Evolutionary conservation across 1,140 invertebrate genomes (phyloP), one percentile per base, ranked within the genome.

Genomic region (Magallana gigas): DNA sequence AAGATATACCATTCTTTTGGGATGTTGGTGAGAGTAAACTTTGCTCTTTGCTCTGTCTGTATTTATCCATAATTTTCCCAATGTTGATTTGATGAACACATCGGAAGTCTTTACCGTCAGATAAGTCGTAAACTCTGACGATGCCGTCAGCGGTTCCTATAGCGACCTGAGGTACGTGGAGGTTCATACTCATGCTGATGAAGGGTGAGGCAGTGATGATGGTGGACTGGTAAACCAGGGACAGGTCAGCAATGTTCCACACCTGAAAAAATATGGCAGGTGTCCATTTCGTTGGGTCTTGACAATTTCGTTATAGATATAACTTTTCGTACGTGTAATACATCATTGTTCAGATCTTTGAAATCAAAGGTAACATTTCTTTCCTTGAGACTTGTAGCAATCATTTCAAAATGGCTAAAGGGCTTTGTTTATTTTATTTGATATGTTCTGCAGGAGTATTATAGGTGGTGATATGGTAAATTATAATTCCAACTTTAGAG

Each of bases 51-150:
- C 81, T 89, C 18, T 88, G 85, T 59, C 89, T 90, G 11, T 88
- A 83, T 84, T 90, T 91, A 56, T 68, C 84, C 29, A 92, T 81
- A 6, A 92, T 84, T 89, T 93, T 93, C 57, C 80, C 90, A 9
- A 92, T 90, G 91, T 94, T 93, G 57, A 94, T 36, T 29, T 93
- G 92, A 88, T 92, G 88, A n/a, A 94, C 85, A 87, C 90, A 91
- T 23, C 93, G 87, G 83, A 94, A 94, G n/a, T 91, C 91, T 88
- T 93, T 92, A 29, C 93, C 92, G 89, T 94, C 93, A n/a, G 90
- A 92, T 71, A 94, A 87, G 85, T 94, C 93, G 92, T 92, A 94
- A 1, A 93, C 90, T 88, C 92, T 90, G 0, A 94, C 88, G 90
- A 92, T 68, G 14, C 94, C 94, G 91, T 94, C 93, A 36, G 92